These are phyloP conservation scores for Sepiola atlantica DNA, from an alignment of 2,888 invertebrate species.

Conservation along the genomic window DNA sequence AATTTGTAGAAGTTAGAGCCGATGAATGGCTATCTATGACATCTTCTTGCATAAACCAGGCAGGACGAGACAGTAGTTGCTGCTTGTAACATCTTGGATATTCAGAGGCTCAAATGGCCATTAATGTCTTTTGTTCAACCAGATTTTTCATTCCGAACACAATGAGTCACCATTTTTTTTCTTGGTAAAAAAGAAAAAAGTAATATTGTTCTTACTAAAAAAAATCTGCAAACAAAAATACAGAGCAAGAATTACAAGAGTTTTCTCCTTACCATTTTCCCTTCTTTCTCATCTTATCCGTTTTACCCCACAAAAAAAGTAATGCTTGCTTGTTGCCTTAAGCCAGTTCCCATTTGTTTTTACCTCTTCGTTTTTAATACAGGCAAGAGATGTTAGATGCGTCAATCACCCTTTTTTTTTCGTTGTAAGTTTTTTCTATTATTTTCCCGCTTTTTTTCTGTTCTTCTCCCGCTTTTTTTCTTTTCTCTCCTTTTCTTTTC, in stretches of 20 bases:
- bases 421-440: background rate
- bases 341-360: background rate
- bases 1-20: background rate
- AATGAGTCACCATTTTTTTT: background rate
- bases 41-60: background rate
- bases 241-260: background rate
- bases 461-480: background rate
- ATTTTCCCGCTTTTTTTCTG: background rate
- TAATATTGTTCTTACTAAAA: conserved; percentile 32
- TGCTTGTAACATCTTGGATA: background rate
- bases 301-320: background rate
- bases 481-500: background rate
- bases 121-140: conserved; percentile 18
- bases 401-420: background rate
- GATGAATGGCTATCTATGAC: background rate
- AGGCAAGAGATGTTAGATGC: background rate
- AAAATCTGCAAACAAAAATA: background rate
- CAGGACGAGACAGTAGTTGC: background rate
- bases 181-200: background rate
- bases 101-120: background rate
- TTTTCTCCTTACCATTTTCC: background rate
- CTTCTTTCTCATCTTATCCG: background rate
- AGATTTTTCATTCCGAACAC: conserved; percentile 6
- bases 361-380: background rate
- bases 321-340: background rate